Evolutionary conservation across 2,797 vertebrate species (phyloP), one percentile per base, ranked within the genome.

Genomic region (Scolopax rusticola): DNA sequence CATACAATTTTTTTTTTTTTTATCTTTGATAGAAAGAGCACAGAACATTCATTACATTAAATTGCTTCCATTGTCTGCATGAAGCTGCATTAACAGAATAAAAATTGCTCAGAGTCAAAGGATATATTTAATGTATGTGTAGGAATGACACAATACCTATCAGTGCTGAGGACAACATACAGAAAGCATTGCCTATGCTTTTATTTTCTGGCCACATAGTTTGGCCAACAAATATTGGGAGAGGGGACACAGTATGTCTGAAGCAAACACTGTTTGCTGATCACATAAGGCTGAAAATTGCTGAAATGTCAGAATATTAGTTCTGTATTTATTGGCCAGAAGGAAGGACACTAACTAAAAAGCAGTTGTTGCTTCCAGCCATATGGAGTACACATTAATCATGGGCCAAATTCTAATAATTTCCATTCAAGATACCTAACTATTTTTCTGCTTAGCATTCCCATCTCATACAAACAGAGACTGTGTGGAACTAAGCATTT

Each of bases 121-220:
- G 0, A 48, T 45, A 3, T 15, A 56, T 73, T 75, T 73, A 24
- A 74, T 1, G 4, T 6, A 17, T 4, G 21, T 1, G 1, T 24
- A 86, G 77, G 43, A 91, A 88, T 33, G 23, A 74, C 36, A 48
- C 30, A 27, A 33, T 10, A 51, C 5, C 6, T 56, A 51, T 6
- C 15, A 23, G 13, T 47, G 25, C 38, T 54, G 18, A 84, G 16
- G 76, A 50, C 47, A 68, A 63, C 10, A 73, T 1, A 85, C 8
- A 76, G 25, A 50, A 82, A 82, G 32, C 12, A 83, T 7, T 57
- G 45, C 4, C 16, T 64, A 64, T 8, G 11, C 30, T 71, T 89
- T 45, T 53, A 15, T 63, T 83, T 95, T 83, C 48, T 89, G 48
- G 47, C 40, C 47, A 69, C 51, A 11, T 32, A 54, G 51, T 54